These are phyloP conservation scores for Hephaestus fuliginosus DNA, from an alignment of 2,797 vertebrate species.

Conservation along the genomic window DNA sequence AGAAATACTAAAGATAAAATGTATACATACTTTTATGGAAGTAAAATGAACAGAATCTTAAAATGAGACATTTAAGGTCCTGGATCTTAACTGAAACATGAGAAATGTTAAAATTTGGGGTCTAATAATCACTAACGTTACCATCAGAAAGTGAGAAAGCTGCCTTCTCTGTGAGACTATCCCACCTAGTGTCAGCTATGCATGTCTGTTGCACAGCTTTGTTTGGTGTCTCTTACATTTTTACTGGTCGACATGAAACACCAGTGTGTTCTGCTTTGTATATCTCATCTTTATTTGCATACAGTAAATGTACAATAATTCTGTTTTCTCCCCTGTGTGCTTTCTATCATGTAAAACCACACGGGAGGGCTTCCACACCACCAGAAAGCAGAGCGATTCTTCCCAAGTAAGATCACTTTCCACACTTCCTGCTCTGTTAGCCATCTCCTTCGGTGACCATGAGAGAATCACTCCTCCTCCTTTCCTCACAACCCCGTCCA, in stretches of 20 bases:
- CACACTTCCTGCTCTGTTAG: conserved; percentile 33
- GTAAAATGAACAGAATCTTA: neutral
- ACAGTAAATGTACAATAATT: conserved; percentile 62
- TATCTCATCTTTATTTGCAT: conserved; percentile 45
- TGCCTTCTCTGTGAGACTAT: conserved; percentile 23
- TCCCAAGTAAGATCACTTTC: conserved; percentile 17
- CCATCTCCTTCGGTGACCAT: conserved; percentile 23
- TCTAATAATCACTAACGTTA: neutral
- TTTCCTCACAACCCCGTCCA: conserved; percentile 38
- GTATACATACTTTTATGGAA: neutral
- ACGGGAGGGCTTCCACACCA: neutral
- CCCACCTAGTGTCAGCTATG: conserved; percentile 19
- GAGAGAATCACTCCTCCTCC: conserved; percentile 9
- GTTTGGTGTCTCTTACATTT: conserved; percentile 7
- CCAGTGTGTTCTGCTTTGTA: conserved; percentile 31
- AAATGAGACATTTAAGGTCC: conserved; percentile 24
- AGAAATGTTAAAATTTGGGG: conserved; percentile 27
- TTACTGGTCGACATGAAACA: conserved; percentile 18
- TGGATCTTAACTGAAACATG: conserved; percentile 16
- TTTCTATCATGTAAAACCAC: conserved; percentile 9
- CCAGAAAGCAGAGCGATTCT: conserved; percentile 2
- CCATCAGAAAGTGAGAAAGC: conserved; percentile 16
- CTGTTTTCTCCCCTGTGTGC: conserved; percentile 6
- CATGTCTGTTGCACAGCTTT: conserved; percentile 22
- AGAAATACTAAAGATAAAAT: neutral